A percentile compares a stretch with the other conserved stretches of the same genome.
These are phyloP conservation scores for Sussaba pulchella DNA, from an alignment of 2,888 invertebrate genomes.

Conservation along the genomic window DNA sequence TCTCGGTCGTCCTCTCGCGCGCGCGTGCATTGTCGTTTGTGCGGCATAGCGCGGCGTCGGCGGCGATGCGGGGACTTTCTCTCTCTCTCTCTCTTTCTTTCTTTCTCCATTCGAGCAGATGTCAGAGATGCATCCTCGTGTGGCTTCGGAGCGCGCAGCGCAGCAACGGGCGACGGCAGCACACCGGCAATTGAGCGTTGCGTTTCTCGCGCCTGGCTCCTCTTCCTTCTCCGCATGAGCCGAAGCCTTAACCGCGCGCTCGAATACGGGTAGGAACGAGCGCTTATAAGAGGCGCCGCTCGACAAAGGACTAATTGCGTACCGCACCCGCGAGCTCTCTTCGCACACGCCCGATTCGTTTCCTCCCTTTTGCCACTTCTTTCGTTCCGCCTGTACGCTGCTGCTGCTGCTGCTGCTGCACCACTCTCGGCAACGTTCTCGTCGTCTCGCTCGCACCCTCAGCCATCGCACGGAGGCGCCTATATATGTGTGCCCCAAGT, in stretches of 20 bases:
- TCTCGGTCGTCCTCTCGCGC: conserved; percentile 7
- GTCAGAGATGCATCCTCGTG: conserved; percentile 69
- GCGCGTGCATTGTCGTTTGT: conserved; percentile 40
- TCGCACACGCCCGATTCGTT: conserved; percentile 65
- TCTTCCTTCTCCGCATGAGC: conserved; percentile 27
- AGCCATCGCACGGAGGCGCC: no score
- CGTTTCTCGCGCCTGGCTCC: conserved; percentile 34
- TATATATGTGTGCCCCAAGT: no score
- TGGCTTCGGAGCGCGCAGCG: conserved; percentile 7
- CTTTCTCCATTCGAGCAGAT: no score
- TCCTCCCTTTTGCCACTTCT: conserved; percentile 60
- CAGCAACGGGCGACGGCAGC: conserved; percentile 1
- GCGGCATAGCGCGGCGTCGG: conserved; percentile 32
- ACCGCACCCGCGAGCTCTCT: conserved; percentile 64
- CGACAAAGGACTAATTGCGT: conserved; percentile 74
- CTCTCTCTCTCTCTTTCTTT: conserved; percentile 23
- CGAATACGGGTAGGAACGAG: conserved; percentile 49
- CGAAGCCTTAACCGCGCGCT: not conserved
- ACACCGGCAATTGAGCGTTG: conserved; percentile 33
- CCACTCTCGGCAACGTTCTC: no score
- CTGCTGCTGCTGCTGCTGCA: conserved; percentile 8
- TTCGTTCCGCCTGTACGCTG: conserved; percentile 55
- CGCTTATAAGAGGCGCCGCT: conserved; percentile 53
- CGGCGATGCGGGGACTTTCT: not conserved
- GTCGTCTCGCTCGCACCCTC: conserved; percentile 40